A percentile compares a stretch with the other conserved stretches of the same genome.
These are phyloP conservation scores for Drosophila greeni DNA, from an alignment of 2,888 invertebrate species.

Conservation along the genomic window DNA sequence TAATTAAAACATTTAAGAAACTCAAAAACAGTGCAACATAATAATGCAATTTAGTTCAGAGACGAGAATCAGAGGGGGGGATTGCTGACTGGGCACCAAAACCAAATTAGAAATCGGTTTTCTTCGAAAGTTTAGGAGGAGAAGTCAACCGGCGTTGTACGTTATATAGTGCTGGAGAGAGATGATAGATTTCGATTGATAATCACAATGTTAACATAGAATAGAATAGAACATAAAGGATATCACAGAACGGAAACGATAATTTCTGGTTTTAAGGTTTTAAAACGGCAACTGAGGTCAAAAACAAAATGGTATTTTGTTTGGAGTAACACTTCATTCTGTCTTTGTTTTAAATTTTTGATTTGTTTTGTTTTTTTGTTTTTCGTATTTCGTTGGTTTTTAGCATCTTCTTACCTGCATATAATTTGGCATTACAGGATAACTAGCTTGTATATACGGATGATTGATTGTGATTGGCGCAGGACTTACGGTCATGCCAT, in stretches of 20 bases:
- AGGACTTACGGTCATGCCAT: constrained; percentile 80
- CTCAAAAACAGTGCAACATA: constrained; percentile 24
- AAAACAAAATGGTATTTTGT: constrained; percentile 34
- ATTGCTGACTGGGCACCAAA: constrained; percentile 13
- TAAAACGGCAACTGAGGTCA: constrained; percentile 31
- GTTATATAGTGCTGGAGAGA: constrained; percentile 34
- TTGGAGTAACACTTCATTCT: constrained; percentile 25
- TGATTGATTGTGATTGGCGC: constrained; percentile 80
- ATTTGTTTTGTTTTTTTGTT: constrained; percentile 25
- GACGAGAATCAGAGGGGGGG: constrained; percentile 4
- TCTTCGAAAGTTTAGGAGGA: constrained; percentile 9
- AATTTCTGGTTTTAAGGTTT: constrained; percentile 2
- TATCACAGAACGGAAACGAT: constrained; percentile 16
- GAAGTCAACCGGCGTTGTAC: constrained; percentile 22
- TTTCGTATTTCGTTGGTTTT: constrained; percentile 39
- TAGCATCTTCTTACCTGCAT: constrained; percentile 78
- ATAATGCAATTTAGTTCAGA: constrained; percentile 17
- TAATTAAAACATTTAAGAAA: constrained; percentile 3
- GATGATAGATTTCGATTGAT: constrained; percentile 39
- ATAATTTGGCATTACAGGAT: constrained; percentile 80
- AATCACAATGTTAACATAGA: constrained; percentile 9
- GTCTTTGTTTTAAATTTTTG: constrained; percentile 10
- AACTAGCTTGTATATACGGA: constrained; percentile 80
- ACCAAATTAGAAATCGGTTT: constrained; percentile 14
- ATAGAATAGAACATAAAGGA: constrained; percentile 17